Conservation (phyloP, 2,797 vertebrate species). For the Gambusia yucatana region DNA sequence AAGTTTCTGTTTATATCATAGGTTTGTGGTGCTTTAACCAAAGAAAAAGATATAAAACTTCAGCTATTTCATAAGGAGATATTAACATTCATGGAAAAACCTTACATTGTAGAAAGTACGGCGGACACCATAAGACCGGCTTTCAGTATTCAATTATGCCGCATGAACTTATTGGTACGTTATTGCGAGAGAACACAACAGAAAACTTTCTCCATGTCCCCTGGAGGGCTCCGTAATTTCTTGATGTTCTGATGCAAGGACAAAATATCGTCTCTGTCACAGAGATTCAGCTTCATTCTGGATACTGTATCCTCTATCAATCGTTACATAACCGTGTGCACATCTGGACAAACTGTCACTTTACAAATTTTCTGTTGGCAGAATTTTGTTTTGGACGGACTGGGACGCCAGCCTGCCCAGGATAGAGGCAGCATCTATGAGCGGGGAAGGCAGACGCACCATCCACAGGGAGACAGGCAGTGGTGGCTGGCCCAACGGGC, state of each 20-base stretch:
- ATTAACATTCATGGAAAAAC: too few relatives aligned
- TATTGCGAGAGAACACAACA: too few relatives aligned
- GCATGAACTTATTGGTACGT: too few relatives aligned
- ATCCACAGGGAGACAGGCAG: constrained; percentile 95
- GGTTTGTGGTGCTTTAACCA: too few relatives aligned
- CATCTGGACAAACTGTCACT: constrained; percentile 15
- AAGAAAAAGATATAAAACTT: too few relatives aligned
- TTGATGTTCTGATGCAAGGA: background rate
- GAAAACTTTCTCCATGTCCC: too few relatives aligned
- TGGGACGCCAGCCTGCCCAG: constrained; percentile 96
- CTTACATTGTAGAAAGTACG: too few relatives aligned
- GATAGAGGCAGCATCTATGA: constrained; percentile 98
- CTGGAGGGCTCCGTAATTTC: too few relatives aligned
- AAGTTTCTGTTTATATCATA: too few relatives aligned
- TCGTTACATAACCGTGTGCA: background rate
- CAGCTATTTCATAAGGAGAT: too few relatives aligned
- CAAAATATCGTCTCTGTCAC: background rate
- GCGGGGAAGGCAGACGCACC: constrained; percentile 90
- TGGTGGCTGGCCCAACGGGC: constrained; percentile 96
- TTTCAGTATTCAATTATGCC: too few relatives aligned
- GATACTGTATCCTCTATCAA: background rate
- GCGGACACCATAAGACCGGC: too few relatives aligned
- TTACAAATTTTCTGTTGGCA: constrained; percentile 60
- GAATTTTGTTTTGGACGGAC: constrained; percentile 98
- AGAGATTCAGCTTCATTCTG: background rate